phyloP scores from a whole-genome alignment of 2,888 invertebrate genomes.

The Macrosoma leucophasiata region DNA sequence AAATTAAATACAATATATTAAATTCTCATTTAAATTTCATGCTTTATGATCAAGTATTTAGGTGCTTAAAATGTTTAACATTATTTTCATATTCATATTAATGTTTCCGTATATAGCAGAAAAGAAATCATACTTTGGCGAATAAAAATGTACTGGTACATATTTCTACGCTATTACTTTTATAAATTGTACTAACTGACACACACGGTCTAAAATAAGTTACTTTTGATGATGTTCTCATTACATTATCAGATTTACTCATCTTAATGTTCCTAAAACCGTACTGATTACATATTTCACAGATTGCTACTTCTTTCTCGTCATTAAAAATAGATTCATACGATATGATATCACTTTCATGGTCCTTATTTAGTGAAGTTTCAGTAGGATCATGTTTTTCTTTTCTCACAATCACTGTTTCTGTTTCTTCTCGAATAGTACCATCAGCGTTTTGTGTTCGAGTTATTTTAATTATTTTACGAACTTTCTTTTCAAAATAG shows the following conservation, averaged over 20 bases:
- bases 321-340: conserved; percentile 20
- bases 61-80: too few relatives aligned
- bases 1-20: too few relatives aligned
- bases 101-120: too few relatives aligned
- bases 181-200: conserved; percentile 16
- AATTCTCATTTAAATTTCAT: too few relatives aligned
- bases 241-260: conserved; percentile 22
- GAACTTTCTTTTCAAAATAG: conserved; percentile 34
- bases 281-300: conserved; percentile 13
- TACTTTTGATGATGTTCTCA: conserved; percentile 8
- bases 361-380: conserved; percentile 22
- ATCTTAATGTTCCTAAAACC: conserved; percentile 21
- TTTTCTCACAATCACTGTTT: conserved; percentile 31
- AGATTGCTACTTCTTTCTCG: conserved; percentile 21
- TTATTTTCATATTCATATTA: too few relatives aligned
- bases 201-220: conserved; percentile 21
- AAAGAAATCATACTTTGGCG: too few relatives aligned
- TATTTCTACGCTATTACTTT: too few relatives aligned
- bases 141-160: too few relatives aligned
- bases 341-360: conserved; percentile 23
- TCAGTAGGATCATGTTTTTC: conserved; percentile 30
- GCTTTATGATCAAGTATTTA: too few relatives aligned
- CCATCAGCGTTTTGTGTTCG: conserved; percentile 35
- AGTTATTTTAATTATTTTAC: conserved; percentile 34
- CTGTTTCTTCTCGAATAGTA: conserved; percentile 34